Base-by-base conservation (phyloP, 2,113 vertebrate genomes). In the zebrafish (Danio rerio) region DNA sequence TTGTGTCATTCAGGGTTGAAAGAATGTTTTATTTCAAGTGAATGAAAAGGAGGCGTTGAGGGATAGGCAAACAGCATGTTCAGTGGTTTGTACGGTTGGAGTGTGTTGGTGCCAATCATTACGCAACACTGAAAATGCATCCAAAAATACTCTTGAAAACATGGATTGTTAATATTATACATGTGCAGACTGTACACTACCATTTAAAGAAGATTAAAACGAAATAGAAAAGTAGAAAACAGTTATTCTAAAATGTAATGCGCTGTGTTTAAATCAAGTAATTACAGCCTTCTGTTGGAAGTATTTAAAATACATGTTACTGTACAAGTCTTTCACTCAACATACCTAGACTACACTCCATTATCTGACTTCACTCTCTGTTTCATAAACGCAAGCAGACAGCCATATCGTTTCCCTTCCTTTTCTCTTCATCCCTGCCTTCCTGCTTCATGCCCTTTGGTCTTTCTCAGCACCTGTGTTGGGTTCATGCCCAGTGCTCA, bases 381-480 rank as follows among this genome's bases (percentile, higher is more conserved):
- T 62, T 73, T 72, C 42, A 63, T 52, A 88, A 85, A 81, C 63
- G 43, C n/a, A 59, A 80, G 80, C 73, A 83, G 79, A 50, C 55
- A 20, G 42, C 47, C n/a, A n/a, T 58, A 63, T 71, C 31, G 52
- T 79, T 69, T 78, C 82, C 55, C 78, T 89, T 84, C 84, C 83
- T 80, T 45, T 71, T 70, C 49, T 16, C 81, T 83, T 78, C 18
- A 71, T 71, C 47, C 49, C 49, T 71, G n/a, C 66, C 83, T 86
- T 83, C 65, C 49, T 61, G 82, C 86, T 81, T 84, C 66, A 61
- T 69, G 81, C 86, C 79, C 79, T 87, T 88, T 87, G 20, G 15
- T 52, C 59, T 71, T 53, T 47, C 42, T 88, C 88, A 88, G 92
- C 92, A 94, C 93, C 93, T 94, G 92, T 92, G 91, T 88, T 92